A percentile compares a stretch with the other conserved stretches of the same genome.
These are phyloP conservation scores for Tadarida brasiliensis DNA, from an alignment of 2,797 vertebrate genomes.

Conservation along the genomic window DNA sequence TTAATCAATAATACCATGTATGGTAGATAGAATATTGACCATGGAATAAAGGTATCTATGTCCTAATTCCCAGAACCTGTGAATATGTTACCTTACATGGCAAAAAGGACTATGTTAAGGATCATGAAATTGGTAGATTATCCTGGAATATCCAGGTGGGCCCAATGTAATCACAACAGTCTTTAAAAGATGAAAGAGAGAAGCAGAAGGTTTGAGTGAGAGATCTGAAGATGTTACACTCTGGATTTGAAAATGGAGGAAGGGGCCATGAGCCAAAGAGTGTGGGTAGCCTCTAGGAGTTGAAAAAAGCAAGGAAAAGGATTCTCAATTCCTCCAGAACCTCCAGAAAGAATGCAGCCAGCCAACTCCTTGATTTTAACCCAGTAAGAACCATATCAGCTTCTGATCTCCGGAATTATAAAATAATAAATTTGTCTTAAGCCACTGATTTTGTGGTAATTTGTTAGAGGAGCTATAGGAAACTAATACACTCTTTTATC, in stretches of 20 bases:
- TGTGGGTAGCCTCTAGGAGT: neutral
- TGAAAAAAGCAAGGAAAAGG: neutral
- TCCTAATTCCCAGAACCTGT: neutral
- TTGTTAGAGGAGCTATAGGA: neutral
- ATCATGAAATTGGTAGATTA: neutral
- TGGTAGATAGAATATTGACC: neutral
- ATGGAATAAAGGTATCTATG: neutral
- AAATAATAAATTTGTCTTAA: neutral
- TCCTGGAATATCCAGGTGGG: neutral
- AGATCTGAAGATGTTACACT: neutral
- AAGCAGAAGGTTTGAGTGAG: neutral
- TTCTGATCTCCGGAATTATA: neutral
- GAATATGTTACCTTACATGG: neutral
- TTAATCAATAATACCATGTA: neutral
- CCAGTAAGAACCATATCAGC: neutral
- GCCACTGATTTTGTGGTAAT: neutral
- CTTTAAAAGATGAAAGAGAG: neutral
- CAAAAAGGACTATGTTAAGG: neutral
- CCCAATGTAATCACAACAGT: neutral
- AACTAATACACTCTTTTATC: neutral
- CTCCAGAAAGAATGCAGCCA: neutral
- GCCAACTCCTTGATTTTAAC: neutral
- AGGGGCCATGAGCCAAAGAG: neutral
- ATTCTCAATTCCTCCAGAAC: neutral
- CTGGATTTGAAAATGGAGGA: conserved; percentile 2